Evolutionary conservation across 2,113 vertebrate genomes (phyloP).

Genomic region (Alces alces): DNA sequence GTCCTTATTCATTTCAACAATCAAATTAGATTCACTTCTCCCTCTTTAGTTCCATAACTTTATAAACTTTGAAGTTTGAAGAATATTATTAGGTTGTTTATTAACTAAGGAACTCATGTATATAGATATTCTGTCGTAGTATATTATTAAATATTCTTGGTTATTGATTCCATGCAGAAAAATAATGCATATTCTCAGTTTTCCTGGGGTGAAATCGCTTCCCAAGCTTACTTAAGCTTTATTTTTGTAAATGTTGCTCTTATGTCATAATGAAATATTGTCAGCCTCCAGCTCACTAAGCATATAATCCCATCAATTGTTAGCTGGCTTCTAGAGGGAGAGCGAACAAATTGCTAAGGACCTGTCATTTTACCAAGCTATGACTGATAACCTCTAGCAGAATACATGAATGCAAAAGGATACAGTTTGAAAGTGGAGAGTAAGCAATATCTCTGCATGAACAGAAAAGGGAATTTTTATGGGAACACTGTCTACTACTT

Average conservation of each 20-base stretch:
- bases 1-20: background rate
- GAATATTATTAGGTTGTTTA: background rate
- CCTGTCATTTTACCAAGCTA: background rate
- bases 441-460: background rate
- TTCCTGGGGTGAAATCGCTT: background rate
- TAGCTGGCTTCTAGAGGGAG: background rate
- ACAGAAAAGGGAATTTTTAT: background rate
- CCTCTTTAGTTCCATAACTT: background rate
- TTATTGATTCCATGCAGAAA: background rate
- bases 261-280: background rate
- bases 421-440: background rate
- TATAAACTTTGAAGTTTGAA: background rate
- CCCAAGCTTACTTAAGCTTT: background rate
- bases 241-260: background rate
- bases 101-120: background rate
- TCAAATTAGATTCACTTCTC: background rate
- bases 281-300: background rate
- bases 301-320: background rate
- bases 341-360: background rate
- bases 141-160: background rate
- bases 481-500: background rate
- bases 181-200: background rate
- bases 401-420: background rate
- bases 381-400: background rate
- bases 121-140: background rate